These are phyloP conservation scores for Pipa parva DNA, from an alignment of 2,113 vertebrate species.

Conservation along the genomic window DNA sequence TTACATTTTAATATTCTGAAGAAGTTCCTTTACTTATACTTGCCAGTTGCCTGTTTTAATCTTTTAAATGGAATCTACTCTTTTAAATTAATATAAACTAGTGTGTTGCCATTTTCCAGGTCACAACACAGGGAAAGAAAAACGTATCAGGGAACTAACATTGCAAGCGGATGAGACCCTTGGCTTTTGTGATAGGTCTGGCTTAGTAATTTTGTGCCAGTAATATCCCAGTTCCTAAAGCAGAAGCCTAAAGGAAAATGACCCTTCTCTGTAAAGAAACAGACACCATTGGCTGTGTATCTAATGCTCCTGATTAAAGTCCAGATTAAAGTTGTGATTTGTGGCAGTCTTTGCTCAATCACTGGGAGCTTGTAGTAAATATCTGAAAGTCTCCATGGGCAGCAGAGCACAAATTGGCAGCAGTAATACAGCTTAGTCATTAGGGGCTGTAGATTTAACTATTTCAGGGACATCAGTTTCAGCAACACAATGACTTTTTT, in stretches of 20 bases:
- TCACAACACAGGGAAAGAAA: too few relatives aligned
- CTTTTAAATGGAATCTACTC: too few relatives aligned
- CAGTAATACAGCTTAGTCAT: conserved; percentile 38
- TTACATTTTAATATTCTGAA: too few relatives aligned
- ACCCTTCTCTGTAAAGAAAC: conserved; percentile 23
- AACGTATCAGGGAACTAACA: too few relatives aligned
- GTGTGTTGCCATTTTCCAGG: too few relatives aligned
- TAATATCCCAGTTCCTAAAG: conserved; percentile 58
- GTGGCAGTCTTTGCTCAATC: conserved; percentile 53
- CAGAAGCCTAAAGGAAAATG: conserved; percentile 29
- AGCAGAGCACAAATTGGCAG: conserved; percentile 52
- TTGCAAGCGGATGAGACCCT: too few relatives aligned
- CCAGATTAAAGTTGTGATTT: conserved; percentile 59
- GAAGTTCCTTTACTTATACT: too few relatives aligned
- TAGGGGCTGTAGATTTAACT: conserved; percentile 51
- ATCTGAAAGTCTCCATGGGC: conserved; percentile 57
- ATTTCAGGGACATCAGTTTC: conserved; percentile 35
- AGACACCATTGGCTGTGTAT: conserved; percentile 65
- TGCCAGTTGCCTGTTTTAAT: too few relatives aligned
- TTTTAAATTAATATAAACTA: too few relatives aligned
- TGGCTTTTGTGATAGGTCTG: too few relatives aligned
- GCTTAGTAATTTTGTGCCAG: conserved; percentile 1
- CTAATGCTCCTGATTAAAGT: conserved; percentile 59
- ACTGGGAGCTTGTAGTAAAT: conserved; percentile 50
- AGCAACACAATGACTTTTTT: too few relatives aligned